Conservation (phyloP, 2,113 vertebrate genomes). For the Nothoprocta pentlandii region DNA sequence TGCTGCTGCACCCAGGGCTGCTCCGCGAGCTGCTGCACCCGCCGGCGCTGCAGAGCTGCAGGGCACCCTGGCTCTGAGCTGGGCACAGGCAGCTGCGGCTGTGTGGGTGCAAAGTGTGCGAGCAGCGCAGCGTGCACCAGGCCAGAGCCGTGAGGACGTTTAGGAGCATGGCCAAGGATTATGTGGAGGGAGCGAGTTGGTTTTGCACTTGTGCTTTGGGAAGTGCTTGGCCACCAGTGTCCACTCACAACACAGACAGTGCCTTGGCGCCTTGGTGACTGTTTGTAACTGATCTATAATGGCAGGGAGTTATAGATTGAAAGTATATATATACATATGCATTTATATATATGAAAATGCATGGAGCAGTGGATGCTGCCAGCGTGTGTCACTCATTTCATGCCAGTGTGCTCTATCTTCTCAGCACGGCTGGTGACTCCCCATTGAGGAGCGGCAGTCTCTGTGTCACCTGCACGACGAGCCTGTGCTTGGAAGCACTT, state of each 20-base stretch:
- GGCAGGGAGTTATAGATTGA: neutral
- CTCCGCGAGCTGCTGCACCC: neutral
- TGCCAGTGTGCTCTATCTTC: neutral
- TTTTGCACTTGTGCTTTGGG: neutral
- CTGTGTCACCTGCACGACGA: neutral
- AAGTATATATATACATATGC: too few species aligned
- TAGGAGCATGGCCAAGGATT: neutral
- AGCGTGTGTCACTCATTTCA: fast-evolving
- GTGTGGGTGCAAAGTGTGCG: neutral
- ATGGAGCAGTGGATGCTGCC: neutral
- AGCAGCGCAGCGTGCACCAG: neutral
- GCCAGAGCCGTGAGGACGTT: neutral
- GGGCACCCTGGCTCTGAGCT: too few species aligned
- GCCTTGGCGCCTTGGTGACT: neutral
- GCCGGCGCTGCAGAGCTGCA: neutral
- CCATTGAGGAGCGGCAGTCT: fast-evolving
- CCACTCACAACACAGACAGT: neutral
- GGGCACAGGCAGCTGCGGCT: neutral
- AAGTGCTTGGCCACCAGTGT: too few species aligned
- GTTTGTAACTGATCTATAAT: neutral
- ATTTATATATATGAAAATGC: neutral
- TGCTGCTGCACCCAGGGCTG: neutral
- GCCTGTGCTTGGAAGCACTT: neutral
- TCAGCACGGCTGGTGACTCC: too few species aligned
- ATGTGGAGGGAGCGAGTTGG: neutral